phyloP scores from a whole-genome alignment of 2,113 vertebrate genomes.

The Prionailurus bengalensis region DNA sequence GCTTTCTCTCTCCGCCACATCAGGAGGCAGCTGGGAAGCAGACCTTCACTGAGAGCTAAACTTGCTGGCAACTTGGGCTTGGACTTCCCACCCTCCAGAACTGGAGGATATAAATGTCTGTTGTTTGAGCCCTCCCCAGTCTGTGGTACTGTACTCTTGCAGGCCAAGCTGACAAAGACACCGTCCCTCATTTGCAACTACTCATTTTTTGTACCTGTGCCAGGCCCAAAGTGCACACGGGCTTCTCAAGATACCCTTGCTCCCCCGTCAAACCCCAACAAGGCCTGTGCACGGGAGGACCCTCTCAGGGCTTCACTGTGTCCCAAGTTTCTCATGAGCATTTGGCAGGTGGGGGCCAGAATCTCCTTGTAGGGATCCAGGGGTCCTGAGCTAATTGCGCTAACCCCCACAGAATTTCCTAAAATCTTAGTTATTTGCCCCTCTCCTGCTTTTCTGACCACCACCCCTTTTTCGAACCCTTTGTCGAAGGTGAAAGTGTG shows the following conservation, averaged over 20 bases:
- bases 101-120: not conserved
- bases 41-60: not conserved
- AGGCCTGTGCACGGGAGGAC: not conserved
- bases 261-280: not conserved
- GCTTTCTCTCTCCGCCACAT: not conserved
- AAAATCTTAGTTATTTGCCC: not conserved
- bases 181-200: no score
- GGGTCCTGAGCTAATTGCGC: not conserved
- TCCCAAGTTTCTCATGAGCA: not conserved
- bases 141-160: no score
- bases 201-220: no score
- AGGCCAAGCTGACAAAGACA: not conserved
- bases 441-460: not conserved
- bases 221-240: accelerated
- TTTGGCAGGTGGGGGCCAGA: not conserved
- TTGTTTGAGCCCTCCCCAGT: not conserved
- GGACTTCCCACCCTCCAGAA: not conserved
- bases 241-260: not conserved
- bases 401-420: not conserved
- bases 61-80: not conserved
- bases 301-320: not conserved
- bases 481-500: not conserved
- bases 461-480: no score
- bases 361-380: not conserved
- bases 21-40: not conserved